Evolutionary conservation across 2,797 vertebrate genomes (phyloP), one percentile per base, ranked within the genome.

Genomic region (Hydrolagus colliei): DNA sequence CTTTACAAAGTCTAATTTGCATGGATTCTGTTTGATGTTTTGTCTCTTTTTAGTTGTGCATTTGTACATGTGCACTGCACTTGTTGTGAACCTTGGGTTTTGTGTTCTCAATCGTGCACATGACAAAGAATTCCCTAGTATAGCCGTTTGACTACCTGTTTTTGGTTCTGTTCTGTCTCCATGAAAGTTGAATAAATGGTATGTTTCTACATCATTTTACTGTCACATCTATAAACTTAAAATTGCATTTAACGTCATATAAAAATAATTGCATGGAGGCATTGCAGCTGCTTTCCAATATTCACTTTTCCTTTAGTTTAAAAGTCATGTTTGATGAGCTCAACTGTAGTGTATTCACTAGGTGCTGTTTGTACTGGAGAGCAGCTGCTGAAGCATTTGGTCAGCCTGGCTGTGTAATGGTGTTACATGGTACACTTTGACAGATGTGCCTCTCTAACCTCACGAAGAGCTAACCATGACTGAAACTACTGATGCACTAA

Each of bases 271-370:
- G 41, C 10, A 63, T 11, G 22, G 27, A 1, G 1, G 18, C 10
- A 14, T 61, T 20, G 20, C 2, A 41, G 61, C n/a, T 18, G 67
- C 10, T 80, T 16, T 52, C 41, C 32, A 52, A 68, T 41, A 52
- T 80, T 67, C 9, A 78, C 9, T 41, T 74, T 41, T 52, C 5
- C 13, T 78, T 63, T 8, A 27, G 41, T 80, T 80, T 80, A 80
- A 14, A 52, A 79, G 67, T 67, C 63, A 35, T 41, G 27, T 52
- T 71, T 79, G 65, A 67, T 41, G 90, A 91, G 88, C 90, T 92
- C 86, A 87, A 92, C 91, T 92, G 91, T 93, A 93, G 93, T 91
- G 92, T 90, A 88, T 92, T 92, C 90, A 89, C 87, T 91, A 90
- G 90, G 87, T 85, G 74, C 86, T 87, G 86, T 87, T 77, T 88